Evolutionary conservation across 2,888 invertebrate genomes (phyloP).

Genomic region (Entomobrya proxima): DNA sequence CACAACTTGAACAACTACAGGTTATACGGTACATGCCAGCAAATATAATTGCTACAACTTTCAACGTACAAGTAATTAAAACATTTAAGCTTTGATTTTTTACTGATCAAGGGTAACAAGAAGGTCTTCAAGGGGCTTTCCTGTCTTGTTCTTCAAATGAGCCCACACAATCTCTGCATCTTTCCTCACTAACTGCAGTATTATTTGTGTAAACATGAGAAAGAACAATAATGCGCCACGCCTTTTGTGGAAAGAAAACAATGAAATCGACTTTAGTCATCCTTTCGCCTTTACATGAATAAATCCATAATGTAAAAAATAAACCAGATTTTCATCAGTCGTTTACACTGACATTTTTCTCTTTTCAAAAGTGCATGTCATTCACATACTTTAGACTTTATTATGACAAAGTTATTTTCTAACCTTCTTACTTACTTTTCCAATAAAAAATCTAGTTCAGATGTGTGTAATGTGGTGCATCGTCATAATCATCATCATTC

Average conservation of each 20-base stretch:
- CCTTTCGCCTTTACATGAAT: background rate
- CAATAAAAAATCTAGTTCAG: constrained; percentile 55
- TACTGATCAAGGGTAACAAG: background rate
- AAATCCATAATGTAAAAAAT: background rate
- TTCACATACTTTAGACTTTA: background rate
- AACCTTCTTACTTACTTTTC: constrained; percentile 63
- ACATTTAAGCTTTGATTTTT: background rate
- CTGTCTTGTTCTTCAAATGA: background rate
- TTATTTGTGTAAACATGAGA: background rate
- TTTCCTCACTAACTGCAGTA: too few relatives aligned
- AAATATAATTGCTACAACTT: background rate
- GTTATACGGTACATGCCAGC: background rate
- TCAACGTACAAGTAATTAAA: background rate
- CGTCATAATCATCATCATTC: background rate
- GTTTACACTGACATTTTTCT: background rate
- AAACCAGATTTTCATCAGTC: constrained; percentile 44
- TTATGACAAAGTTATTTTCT: constrained; percentile 38
- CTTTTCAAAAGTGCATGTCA: constrained; percentile 38
- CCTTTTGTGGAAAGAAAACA: constrained; percentile 19
- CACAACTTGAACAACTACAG: background rate
- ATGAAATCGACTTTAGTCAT: constrained; percentile 6
- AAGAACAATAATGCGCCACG: background rate
- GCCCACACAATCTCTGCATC: background rate
- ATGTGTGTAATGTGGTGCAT: constrained; percentile 25
- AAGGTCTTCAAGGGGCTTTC: background rate